These are phyloP conservation scores for Terrapene triunguis DNA, from an alignment of 2,113 vertebrate genomes.

Conservation along the genomic window DNA sequence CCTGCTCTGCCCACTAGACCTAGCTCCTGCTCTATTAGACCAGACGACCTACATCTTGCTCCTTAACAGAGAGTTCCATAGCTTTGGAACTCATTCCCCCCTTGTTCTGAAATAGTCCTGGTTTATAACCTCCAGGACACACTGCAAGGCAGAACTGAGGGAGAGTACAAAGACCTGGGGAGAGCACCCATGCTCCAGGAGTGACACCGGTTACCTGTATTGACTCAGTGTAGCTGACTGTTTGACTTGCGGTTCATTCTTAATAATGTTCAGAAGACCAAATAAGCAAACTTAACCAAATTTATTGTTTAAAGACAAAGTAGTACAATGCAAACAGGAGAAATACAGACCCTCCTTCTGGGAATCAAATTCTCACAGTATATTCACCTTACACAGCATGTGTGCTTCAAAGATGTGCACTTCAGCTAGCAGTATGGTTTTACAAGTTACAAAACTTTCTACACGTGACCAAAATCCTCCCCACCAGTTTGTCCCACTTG, in stretches of 20 bases:
- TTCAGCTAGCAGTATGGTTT: not conserved
- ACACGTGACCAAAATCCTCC: not conserved
- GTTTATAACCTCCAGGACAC: not conserved
- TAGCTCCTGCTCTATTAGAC: not conserved
- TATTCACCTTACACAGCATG: not conserved
- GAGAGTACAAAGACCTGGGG: not conserved
- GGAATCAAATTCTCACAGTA: not conserved
- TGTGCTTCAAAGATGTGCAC: not conserved
- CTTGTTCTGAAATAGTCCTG: not conserved
- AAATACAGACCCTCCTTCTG: not conserved
- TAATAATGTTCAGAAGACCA: not conserved
- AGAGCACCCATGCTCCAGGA: not conserved
- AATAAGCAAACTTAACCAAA: not conserved
- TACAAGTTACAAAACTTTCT: not conserved
- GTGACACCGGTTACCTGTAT: not conserved
- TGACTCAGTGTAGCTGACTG: not conserved
- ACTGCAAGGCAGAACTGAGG: not conserved
- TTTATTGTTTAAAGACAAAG: not conserved
- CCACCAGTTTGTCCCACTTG: not conserved
- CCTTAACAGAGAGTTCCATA: not conserved
- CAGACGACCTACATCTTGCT: not conserved
- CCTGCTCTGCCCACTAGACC: not conserved
- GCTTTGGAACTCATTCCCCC: not conserved
- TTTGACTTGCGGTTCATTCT: not conserved
- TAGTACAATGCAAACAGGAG: not conserved